Conservation (phyloP, 2,797 vertebrate species). For the Emys orbicularis region DNA sequence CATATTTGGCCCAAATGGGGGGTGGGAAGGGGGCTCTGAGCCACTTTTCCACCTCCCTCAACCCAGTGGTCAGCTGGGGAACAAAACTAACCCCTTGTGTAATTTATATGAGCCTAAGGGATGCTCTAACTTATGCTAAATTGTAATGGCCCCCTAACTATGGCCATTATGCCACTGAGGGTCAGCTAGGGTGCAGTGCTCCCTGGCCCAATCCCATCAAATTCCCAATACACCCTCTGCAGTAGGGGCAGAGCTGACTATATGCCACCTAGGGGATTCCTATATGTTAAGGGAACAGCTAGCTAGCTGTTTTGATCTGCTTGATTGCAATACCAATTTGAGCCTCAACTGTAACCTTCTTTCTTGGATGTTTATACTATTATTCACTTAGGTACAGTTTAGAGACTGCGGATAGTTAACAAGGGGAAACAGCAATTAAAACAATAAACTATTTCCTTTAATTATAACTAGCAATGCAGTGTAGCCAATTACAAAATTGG, state of each 20-base stretch:
- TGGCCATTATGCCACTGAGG: neutral
- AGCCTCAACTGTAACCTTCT: neutral
- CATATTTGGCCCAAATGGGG: neutral
- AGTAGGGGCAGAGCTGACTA: neutral
- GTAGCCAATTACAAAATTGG: neutral
- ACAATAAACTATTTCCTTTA: neutral
- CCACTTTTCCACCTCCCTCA: neutral
- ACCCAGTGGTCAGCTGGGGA: neutral
- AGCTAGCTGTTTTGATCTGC: neutral
- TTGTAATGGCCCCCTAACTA: neutral
- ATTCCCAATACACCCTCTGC: neutral
- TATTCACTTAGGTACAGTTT: neutral
- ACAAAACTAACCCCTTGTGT: neutral
- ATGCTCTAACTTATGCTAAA: neutral
- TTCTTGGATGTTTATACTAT: neutral
- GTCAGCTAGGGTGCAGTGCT: neutral
- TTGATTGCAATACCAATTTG: neutral
- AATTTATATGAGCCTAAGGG: neutral
- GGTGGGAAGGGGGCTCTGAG: neutral
- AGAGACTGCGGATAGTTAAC: neutral
- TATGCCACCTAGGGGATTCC: neutral
- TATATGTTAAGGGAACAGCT: neutral
- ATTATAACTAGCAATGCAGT: neutral
- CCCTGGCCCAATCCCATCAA: neutral
- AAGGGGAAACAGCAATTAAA: neutral